Conservation (phyloP, 2,113 vertebrate species). For the Burhinus oedicnemus region DNA sequence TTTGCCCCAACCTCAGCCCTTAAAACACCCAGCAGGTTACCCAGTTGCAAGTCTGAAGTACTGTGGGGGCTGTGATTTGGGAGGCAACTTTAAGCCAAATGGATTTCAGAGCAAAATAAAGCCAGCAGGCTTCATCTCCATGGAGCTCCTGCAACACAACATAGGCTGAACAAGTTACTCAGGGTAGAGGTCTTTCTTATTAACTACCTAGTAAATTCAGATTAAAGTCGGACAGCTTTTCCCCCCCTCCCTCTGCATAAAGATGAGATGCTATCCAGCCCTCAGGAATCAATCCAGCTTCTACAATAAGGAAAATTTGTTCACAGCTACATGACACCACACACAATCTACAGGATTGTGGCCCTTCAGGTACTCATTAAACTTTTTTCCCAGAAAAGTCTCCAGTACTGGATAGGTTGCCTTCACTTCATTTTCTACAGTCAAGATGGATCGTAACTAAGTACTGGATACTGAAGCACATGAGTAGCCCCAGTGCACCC, state of each 20-base stretch:
- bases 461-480: not conserved
- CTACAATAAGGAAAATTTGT: not conserved
- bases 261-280: not conserved
- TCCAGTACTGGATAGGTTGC: not conserved
- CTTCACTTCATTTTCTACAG: not conserved
- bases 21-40: not conserved
- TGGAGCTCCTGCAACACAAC: conserved; percentile 54
- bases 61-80: not conserved
- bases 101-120: conserved; percentile 16
- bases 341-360: not conserved
- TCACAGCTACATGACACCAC: not conserved
- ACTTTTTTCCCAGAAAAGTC: not conserved
- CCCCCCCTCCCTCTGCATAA: not conserved
- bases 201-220: conserved; percentile 36
- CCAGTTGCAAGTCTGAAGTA: not conserved
- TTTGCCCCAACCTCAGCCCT: not conserved
- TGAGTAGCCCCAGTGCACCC: not conserved
- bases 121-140: conserved; percentile 49
- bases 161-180: not conserved
- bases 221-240: not conserved
- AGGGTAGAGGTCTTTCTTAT: not conserved
- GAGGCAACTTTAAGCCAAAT: not conserved
- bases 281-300: not conserved
- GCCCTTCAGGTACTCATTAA: not conserved
- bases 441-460: not conserved